These are phyloP conservation scores for Urocolius indicus DNA, from an alignment of 2,113 vertebrate genomes.

Conservation along the genomic window DNA sequence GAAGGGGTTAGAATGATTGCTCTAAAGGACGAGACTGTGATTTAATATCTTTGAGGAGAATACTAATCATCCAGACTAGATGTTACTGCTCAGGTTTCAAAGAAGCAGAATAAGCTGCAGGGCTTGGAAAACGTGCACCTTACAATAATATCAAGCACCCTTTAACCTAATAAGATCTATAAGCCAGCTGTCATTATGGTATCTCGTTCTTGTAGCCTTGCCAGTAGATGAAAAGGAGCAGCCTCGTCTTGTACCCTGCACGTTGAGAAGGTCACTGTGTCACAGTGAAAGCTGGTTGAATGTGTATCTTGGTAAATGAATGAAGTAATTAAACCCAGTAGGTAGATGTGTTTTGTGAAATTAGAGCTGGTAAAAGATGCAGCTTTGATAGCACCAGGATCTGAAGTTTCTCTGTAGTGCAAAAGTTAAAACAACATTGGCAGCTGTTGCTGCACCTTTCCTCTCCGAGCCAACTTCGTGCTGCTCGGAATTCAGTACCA, in stretches of 20 bases:
- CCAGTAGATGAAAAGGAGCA: neutral
- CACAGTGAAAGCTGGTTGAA: neutral
- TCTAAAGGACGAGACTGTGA: neutral
- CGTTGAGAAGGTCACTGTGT: neutral
- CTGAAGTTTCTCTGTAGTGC: neutral
- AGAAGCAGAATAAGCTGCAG: neutral
- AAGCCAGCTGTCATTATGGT: neutral
- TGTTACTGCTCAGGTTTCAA: neutral
- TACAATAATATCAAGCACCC: neutral
- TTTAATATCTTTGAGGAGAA: neutral
- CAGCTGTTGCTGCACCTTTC: neutral
- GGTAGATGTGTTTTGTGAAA: neutral
- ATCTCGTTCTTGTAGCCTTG: neutral
- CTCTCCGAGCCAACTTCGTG: neutral
- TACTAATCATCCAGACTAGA: neutral
- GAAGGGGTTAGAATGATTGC: accelerated
- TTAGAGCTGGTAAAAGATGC: neutral
- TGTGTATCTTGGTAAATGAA: neutral
- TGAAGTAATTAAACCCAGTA: neutral
- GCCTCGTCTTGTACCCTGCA: neutral
- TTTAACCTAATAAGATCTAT: neutral
- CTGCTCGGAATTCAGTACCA: neutral
- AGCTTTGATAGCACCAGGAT: neutral
- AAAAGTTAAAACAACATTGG: neutral
- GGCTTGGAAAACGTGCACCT: neutral